A percentile compares a stretch with the other conserved stretches of the same genome.
phyloP scores from a whole-genome alignment of 1,140 invertebrate genomes.

The Chironomus striatipennis region DNA sequence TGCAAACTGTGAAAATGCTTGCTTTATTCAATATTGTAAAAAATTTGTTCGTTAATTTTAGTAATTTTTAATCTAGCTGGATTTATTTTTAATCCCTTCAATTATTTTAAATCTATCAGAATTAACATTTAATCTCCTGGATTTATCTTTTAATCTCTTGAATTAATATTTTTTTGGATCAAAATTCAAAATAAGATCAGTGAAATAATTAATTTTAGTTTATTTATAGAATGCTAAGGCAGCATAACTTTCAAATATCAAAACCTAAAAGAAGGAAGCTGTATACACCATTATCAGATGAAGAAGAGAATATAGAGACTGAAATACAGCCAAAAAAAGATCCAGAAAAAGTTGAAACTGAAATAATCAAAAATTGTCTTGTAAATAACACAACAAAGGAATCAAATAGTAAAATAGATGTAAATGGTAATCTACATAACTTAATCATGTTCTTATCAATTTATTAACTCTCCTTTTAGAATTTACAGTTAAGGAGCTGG shows the following conservation, averaged over 20 bases:
- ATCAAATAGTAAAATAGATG: not conserved
- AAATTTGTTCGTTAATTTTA: too few species aligned
- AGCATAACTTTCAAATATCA: not conserved
- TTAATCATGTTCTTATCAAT: not conserved
- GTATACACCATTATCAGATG: not conserved
- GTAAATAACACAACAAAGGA: not conserved
- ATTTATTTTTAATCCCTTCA: too few species aligned
- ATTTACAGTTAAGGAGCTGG: not conserved
- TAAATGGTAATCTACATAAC: not conserved
- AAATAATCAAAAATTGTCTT: not conserved
- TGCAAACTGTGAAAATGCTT: too few species aligned
- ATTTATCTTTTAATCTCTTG: too few species aligned
- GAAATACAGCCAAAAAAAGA: not conserved
- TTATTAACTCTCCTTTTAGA: not conserved
- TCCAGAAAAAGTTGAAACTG: not conserved
- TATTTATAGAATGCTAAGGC: not conserved
- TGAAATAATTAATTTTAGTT: too few species aligned
- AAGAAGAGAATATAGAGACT: not conserved
- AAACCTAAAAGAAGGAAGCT: not conserved
- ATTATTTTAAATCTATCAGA: too few species aligned
- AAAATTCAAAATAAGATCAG: not conserved
- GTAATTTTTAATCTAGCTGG: too few species aligned
- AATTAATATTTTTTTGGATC: not conserved
- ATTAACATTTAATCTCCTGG: too few species aligned
- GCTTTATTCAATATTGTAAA: too few species aligned